Base-by-base conservation (phyloP, 2,113 vertebrate genomes). In the Phoenicopterus ruber region DNA sequence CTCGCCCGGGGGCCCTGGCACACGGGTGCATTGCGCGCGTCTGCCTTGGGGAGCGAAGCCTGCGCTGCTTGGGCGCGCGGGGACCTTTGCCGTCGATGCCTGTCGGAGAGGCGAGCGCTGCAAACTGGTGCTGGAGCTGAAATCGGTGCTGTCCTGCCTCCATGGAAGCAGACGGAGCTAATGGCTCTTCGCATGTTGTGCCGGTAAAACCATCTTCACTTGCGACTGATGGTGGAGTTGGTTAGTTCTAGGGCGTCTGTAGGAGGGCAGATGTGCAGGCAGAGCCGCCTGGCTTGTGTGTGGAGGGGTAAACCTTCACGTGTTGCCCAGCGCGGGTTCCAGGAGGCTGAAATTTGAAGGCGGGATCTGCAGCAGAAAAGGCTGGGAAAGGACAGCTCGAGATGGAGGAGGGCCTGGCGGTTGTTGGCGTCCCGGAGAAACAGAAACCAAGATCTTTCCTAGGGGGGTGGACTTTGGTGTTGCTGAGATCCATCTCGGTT, bases 211-310 rank as follows among this genome's bases (percentile, higher is more conserved):
- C 14, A 2, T 61, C 50, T n/a, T 29, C 19, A 4, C 47, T 72
- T 52, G 54, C 32, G 4, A 7, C 3, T 54, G 46, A 6, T n/a
- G 1, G 0, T 10, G 0, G 13, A 42, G 28, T 50, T 15, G 32
- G 38, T 70, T 13, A 11, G 57, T 52, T 6, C 32, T 11, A 17
- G 46, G 44, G 14, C 3, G 2, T 24, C 31, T 38, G 7, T 9
- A 16, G 66, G 58, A 74, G 55, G 52, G 7, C 20, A 17, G 62
- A 14, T 55, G 17, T 29, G 17, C 31, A 32, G 55, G 55, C 55
- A 57, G 55, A 34, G 34, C 54, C 17, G 15, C 31, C 13, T 32
- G 69, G 21, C 17, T n/a, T 44, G 42, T 13, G 31, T 22, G 42
- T 52, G 36, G 6, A 54, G 5, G 21, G 20, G 9, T 65, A 82